Evolutionary conservation across 1,140 invertebrate genomes (phyloP).

Genomic region (Trichonephila clavata): DNA sequence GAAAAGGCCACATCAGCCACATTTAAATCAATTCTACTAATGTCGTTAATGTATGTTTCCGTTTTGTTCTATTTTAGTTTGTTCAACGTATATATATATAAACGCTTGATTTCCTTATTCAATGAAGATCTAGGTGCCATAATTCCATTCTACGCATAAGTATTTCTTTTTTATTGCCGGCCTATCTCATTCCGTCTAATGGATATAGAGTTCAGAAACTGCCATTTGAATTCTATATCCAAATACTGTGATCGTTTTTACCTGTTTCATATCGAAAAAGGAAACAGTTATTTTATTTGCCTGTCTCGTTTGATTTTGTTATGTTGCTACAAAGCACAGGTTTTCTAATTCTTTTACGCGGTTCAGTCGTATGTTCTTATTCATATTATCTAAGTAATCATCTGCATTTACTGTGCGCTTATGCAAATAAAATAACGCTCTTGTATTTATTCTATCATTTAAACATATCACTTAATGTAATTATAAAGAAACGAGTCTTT

Average conservation of each 20-base stretch:
- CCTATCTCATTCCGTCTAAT: slow-evolving; percentile 61
- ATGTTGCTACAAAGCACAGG: neutral
- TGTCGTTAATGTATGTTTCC: slow-evolving; percentile 76
- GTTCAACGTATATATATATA: slow-evolving; percentile 42
- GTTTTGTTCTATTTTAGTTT: slow-evolving; percentile 75
- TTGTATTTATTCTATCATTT: neutral
- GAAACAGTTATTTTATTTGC: slow-evolving; percentile 19
- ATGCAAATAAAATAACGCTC: neutral
- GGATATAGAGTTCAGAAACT: slow-evolving; percentile 56
- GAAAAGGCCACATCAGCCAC: slow-evolving; percentile 74
- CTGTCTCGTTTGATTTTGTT: neutral
- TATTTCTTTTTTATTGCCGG: slow-evolving; percentile 54
- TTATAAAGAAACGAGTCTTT: neutral
- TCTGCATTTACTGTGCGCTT: neutral
- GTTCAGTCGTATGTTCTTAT: neutral
- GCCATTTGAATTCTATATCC: slow-evolving; percentile 44
- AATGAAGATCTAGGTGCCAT: slow-evolving; percentile 71
- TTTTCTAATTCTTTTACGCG: neutral
- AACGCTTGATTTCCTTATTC: slow-evolving; percentile 75
- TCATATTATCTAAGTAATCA: neutral
- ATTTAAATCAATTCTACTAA: slow-evolving; percentile 77
- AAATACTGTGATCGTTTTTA: slow-evolving; percentile 32
- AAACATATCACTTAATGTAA: neutral
- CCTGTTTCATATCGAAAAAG: neutral
- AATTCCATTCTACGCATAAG: slow-evolving; percentile 47